Evolutionary conservation across 2,797 vertebrate genomes (phyloP).

Genomic region (Toxotes lorentzi): DNA sequence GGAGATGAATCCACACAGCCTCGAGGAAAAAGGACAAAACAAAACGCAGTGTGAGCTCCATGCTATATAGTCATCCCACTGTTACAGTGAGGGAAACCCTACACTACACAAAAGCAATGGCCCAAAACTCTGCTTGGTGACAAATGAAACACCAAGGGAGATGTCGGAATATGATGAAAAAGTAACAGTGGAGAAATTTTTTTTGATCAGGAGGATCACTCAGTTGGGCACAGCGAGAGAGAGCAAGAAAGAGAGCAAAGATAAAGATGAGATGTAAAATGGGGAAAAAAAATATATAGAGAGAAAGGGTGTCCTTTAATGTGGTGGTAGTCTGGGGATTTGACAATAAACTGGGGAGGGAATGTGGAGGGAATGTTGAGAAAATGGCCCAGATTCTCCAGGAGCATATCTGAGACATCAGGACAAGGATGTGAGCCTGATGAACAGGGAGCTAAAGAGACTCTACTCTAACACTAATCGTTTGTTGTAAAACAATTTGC

Average conservation of each 20-base stretch:
- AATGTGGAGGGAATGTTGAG: slow-evolving; percentile 14
- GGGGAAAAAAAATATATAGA: slow-evolving; percentile 6
- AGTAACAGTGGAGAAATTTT: slow-evolving; percentile 16
- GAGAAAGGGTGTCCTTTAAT: slow-evolving; percentile 41
- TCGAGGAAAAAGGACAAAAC: slow-evolving; percentile 60
- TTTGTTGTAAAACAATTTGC: neutral
- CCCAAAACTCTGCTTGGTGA: slow-evolving; percentile 51
- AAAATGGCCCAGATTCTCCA: slow-evolving; percentile 59
- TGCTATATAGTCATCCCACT: slow-evolving; percentile 42
- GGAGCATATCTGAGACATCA: slow-evolving; percentile 32
- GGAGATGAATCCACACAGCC: slow-evolving; percentile 70
- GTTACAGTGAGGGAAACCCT: slow-evolving; percentile 37
- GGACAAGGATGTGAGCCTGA: slow-evolving; percentile 39
- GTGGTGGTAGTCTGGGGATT: slow-evolving; percentile 46
- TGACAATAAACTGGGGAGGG: slow-evolving; percentile 25
- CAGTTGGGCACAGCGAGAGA: slow-evolving; percentile 24
- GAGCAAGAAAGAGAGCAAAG: slow-evolving; percentile 29
- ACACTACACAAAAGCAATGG: slow-evolving; percentile 38
- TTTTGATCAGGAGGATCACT: slow-evolving; percentile 59
- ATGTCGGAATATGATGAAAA: slow-evolving; percentile 67
- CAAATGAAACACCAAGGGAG: slow-evolving; percentile 70
- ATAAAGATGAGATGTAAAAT: slow-evolving; percentile 34
- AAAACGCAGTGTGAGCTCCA: slow-evolving; percentile 38
- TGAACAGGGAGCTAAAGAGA: slow-evolving; percentile 34
- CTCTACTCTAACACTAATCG: neutral